These are phyloP conservation scores for Cossypha polioptera DNA, from an alignment of 2,797 vertebrate species.

Conservation along the genomic window DNA sequence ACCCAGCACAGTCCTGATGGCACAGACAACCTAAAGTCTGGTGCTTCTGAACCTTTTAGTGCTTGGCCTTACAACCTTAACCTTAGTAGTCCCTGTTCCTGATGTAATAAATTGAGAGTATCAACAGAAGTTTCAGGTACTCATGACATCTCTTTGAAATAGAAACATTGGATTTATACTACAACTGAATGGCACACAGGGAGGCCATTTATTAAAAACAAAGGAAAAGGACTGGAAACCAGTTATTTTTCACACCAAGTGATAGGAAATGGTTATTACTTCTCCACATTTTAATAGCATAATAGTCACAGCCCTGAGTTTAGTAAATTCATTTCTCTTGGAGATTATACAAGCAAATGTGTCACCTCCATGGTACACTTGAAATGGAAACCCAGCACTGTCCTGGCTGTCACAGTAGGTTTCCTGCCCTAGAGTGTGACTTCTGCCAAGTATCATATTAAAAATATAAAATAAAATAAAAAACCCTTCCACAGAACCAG, in stretches of 20 bases:
- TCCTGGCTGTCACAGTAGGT: background rate
- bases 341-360: background rate
- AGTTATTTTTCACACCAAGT: background rate
- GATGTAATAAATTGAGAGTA: background rate
- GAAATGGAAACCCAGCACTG: background rate
- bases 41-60: background rate
- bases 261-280: background rate
- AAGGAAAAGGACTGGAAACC: background rate
- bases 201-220: background rate
- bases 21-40: background rate
- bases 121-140: background rate
- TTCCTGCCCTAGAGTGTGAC: background rate
- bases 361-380: background rate
- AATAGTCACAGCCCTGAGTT: background rate
- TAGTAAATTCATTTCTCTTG: background rate
- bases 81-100: background rate
- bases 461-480: background rate
- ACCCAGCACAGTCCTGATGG: background rate
- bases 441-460: background rate
- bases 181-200: background rate
- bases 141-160: background rate
- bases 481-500: background rate
- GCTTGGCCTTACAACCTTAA: background rate
- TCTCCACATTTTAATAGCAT: background rate
- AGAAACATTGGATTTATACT: slow-evolving; percentile 21